Conservation (phyloP, 2,797 vertebrate species). For the Clamator glandarius region DNA sequence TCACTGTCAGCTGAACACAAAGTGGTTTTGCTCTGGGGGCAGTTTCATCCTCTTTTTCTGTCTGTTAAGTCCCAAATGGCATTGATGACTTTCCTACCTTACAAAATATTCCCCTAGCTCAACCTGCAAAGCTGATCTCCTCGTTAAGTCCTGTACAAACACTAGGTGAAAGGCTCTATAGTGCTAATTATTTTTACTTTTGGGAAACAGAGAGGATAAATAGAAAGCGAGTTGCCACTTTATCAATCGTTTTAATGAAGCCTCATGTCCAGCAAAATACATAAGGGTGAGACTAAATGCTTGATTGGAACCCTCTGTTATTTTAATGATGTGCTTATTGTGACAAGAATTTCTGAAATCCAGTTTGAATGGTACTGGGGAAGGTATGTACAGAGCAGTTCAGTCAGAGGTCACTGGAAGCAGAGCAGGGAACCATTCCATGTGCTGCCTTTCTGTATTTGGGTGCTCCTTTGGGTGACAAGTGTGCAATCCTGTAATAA, state of each 20-base stretch:
- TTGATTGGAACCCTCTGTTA: background rate
- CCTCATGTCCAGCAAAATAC: background rate
- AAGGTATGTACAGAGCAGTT: background rate
- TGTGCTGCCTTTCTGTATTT: background rate
- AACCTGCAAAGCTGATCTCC: background rate
- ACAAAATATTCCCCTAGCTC: background rate
- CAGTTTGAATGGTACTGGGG: background rate
- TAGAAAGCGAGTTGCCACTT: background rate
- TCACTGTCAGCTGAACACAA: background rate
- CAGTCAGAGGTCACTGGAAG: background rate
- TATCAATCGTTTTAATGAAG: background rate
- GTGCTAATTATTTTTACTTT: background rate
- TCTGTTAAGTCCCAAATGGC: background rate
- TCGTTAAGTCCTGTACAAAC: background rate
- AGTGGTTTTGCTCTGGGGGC: background rate
- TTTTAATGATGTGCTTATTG: conserved; percentile 14
- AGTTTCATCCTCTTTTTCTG: background rate
- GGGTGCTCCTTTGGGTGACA: background rate
- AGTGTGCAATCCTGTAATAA: background rate
- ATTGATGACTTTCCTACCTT: background rate
- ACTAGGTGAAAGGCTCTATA: background rate
- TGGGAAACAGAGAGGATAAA: background rate
- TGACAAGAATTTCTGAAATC: background rate
- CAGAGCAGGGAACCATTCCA: background rate
- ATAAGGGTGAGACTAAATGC: background rate